These are phyloP conservation scores for Xestia ashworthii DNA, from an alignment of 2,888 invertebrate species.

Conservation along the genomic window DNA sequence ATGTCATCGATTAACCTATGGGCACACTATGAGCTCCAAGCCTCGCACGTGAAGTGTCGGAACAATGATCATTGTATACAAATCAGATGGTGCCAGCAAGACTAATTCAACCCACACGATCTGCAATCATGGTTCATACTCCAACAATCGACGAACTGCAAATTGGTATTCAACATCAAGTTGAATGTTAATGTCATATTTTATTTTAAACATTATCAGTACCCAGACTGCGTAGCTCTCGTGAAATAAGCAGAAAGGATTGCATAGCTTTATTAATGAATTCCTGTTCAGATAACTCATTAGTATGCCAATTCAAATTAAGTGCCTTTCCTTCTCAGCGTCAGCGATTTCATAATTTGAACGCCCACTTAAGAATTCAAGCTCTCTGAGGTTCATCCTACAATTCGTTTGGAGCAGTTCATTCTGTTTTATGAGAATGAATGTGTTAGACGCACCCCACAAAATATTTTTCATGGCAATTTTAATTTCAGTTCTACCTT, in stretches of 20 bases:
- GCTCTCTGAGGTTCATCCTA: slow-evolving; percentile 35
- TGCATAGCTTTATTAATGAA: slow-evolving; percentile 57
- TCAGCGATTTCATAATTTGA: slow-evolving; percentile 63
- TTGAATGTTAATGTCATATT: slow-evolving; percentile 63
- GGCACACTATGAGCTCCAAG: slow-evolving; percentile 50
- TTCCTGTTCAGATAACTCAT: slow-evolving; percentile 62
- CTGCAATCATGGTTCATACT: slow-evolving; percentile 66
- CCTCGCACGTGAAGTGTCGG: slow-evolving; percentile 69
- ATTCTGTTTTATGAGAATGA: slow-evolving; percentile 19
- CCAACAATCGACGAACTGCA: slow-evolving; percentile 63
- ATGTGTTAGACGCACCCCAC: background rate
- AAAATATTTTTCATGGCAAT: background rate
- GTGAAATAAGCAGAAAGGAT: slow-evolving; percentile 60
- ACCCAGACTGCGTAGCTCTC: slow-evolving; percentile 39
- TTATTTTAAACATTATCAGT: slow-evolving; percentile 59
- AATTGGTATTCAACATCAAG: slow-evolving; percentile 64
- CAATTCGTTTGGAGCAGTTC: slow-evolving; percentile 35
- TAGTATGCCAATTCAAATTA: slow-evolving; percentile 60
- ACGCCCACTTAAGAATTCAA: slow-evolving; percentile 58
- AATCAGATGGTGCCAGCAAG: slow-evolving; percentile 81
- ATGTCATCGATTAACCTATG: slow-evolving; percentile 77
- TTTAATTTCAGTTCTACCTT: slow-evolving; percentile 20
- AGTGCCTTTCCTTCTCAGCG: slow-evolving; percentile 55
- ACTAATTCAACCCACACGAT: slow-evolving; percentile 76
- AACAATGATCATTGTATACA: slow-evolving; percentile 90